Evolutionary conservation across 1,140 invertebrate species (phyloP), one percentile per base, ranked within the genome.

Genomic region (Bombus confusus): DNA sequence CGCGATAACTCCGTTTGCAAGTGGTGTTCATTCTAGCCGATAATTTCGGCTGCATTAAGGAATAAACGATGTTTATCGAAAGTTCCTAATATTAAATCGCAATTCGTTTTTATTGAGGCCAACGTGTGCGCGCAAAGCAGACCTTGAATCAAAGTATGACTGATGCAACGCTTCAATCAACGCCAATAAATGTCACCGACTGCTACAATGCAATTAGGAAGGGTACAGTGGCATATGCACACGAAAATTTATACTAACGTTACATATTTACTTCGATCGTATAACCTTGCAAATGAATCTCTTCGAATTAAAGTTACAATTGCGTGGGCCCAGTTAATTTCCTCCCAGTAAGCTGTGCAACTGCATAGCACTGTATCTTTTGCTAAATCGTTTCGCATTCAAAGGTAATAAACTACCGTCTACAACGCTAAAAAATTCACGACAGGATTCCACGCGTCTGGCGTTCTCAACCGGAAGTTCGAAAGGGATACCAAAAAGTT

Each of bases 111-210:
- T 91, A 93, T 93, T 90, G 88, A 89, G 90, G 91, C 87, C 90
- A 87, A 68, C 91, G 87, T 86, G 66, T 86, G 88, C 62, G 87
- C 80, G 74, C 80, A 82, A 85, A 88, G 80, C 77, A 80, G 90
- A 92, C 93, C 93, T 93, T 94, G 93, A 91, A 92, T 93, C 90
- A 86, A 91, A 91, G 89, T 88, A 89, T 89, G 88, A 91, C 92
- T 92, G 91, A 92, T 93, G 91, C 90, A 93, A 93, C 91, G 88
- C 82, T 84, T 92, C 90, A 91, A 93, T 93, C 93, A 91, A 83
- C 91, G 89, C 86, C 92, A 93, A 93, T 93, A 92, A 93, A 94
- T 93, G 90, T 91, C 88, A 91, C 88, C 86, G 88, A 71, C 80
- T 92, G 91, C 74, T 93, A 90, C 90, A 91, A 92, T 90, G 87